Base-by-base conservation (phyloP, 2,888 invertebrate species). In the Junonia oenone region DNA sequence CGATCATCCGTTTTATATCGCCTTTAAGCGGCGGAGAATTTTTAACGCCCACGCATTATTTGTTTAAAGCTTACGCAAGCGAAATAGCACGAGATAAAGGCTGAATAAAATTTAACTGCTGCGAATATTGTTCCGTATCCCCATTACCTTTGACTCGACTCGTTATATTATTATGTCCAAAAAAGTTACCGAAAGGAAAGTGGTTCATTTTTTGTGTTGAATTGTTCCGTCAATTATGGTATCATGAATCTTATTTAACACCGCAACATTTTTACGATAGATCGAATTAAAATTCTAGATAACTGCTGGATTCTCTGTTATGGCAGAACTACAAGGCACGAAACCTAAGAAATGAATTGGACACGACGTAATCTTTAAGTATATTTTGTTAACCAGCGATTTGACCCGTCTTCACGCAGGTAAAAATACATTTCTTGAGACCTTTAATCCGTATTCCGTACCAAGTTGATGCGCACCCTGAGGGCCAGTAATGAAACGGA, bases 1-100 rank as follows among this genome's bases (percentile, higher is more conserved):
- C 9, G 38, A 38, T 38, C 9, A 38, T 38, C 38, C 38, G 11
- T 38, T 38, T 38, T 38, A 38, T 38, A 14, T 9, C 15, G 15
- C 15, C 6, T 17, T 38, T 38, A 38, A 38, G 17, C n/a, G 15
- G 38, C 38, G 38, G 17, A 15, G 15, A 38, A 38, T 15, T 38
- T n/a, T 38, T 38, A 38, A 38, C 38, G 15, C 38, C 38, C 11
- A 35, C 17, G 27, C n/a, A 51, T 40, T n/a, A 13, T 51, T 43
- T 45, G 22, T 33, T 51, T 51, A 31, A 22, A 46, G 52, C 19
- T 45, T 52, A 52, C 52, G 37, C 29, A 27, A 46, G 46, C 52
- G 37, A 46, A 47, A 53, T 37, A 43, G 40, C 35, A 22, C 47
- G 26, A 33, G 8, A 22, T 35, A 19, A 45, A 51, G 38, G 27